Base-by-base conservation (phyloP, 1,140 invertebrate genomes). In the Lanistes nyassanus region DNA sequence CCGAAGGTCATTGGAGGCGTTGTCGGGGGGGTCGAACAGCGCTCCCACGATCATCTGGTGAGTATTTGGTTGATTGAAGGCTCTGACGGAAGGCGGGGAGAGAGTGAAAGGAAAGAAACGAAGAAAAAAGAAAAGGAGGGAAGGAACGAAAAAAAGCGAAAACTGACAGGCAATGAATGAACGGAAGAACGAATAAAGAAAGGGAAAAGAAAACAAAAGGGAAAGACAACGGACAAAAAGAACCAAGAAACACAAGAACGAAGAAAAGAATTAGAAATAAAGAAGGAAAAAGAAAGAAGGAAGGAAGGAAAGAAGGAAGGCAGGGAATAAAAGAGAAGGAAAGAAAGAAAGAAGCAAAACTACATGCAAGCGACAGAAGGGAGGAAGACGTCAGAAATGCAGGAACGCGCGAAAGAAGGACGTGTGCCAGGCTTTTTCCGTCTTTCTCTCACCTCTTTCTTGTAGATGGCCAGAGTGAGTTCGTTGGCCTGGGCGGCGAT, bases 21-120 rank as follows among this genome's bases (percentile, higher is more conserved):
- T n/a, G n/a, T n/a, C n/a, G n/a, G n/a, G 53, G 3, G 60, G 26
- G 31, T 83, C 60, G 74, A 82, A 83, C n/a, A 82, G 77, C 6
- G 77, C 79, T 37, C 79, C 84, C 67, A 84, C 70, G 23, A 85
- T 70, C 37, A 74, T 65, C 76, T 79, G 79, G 37, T 77, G 78
- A 42, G 78, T 82, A 4, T 71, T 77, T 29, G 76, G 70, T 21
- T 58, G 58, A 11, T 34, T 34, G 16, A 34, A 16, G 9, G 31
- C 6, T 23, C n/a, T 31, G 23, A 73, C 2, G 9, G 23, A 23
- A 39, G 31, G 62, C 13, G 64, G 21, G 39, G 64, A 31, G 26
- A n/a, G 13, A 29, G 21, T 36, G 26, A 29, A 6, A 56, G 47
- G 36, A 58, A 7, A 4, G 37, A 21, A 65, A 6, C 11, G 29